Base-by-base conservation (phyloP, 2,113 vertebrate species). In the Varanus komodoensis region DNA sequence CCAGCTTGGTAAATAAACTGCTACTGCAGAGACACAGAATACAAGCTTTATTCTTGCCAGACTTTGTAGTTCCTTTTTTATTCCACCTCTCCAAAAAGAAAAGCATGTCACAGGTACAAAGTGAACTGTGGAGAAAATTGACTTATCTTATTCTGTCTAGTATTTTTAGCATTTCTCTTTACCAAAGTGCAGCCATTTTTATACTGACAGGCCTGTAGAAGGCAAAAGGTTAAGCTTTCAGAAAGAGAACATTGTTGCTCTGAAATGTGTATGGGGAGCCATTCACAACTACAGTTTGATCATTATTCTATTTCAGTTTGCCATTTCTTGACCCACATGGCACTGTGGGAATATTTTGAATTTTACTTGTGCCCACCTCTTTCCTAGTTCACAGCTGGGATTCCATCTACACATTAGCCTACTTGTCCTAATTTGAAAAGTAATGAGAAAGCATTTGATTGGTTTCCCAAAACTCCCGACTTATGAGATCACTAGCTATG, bases 41-140 rank as follows among this genome's bases (percentile, higher is more conserved):
- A 93, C 87, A 68, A 93, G 1, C 93, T 94, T 92, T 93, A 94
- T 95, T 95, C 93, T 95, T 95, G 29, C 86, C 92, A 95, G 93
- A 95, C 91, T 94, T 92, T 93, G 93, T 94, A 93, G 92, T 93
- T 94, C 92, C 71, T 92, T 90, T 89, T 92, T 48, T 0, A 88
- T 89, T 91, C 90, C 23, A 0, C 92, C 89, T 91, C 82, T 91
- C 89, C 93, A 92, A 93, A 91, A 95, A 86, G 83, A 92, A 93
- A 73, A 87, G 61, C 67, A 34, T 91, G 93, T 94, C 95, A 94
- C 92, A 89, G 94, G 88, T 87, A 61, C 73, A 61, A 73, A 8
- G 44, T 44, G 34, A 44, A 84, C 34, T 67, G 54, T 57, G 52
- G 52, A 77, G 52, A 38, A 75, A 57, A 77, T 34, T n/a, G 29